A percentile compares a stretch with the other conserved stretches of the same genome.
Evolutionary conservation across 1,140 invertebrate species (phyloP).

Genomic region (Drosophila tani): DNA sequence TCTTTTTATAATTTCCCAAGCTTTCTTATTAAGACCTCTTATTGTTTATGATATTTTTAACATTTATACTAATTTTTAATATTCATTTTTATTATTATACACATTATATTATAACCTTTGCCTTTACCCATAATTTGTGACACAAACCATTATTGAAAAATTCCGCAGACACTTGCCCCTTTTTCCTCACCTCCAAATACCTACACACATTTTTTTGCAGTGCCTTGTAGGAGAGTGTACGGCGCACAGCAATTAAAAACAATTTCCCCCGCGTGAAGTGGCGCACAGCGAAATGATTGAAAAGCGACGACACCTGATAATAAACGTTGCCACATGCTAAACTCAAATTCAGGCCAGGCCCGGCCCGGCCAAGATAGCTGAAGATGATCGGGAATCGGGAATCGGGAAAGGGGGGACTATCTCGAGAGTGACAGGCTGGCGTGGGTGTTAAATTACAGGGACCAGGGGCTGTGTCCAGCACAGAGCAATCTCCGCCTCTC

Average conservation of each 20-base stretch:
- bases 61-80: no score
- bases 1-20: no score
- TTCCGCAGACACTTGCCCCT: background rate
- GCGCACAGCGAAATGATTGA: constrained; percentile 48
- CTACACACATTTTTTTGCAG: constrained; percentile 1
- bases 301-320: constrained; percentile 67
- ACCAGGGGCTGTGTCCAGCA: constrained; percentile 40
- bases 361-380: background rate
- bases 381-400: background rate
- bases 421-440: constrained; percentile 43
- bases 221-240: constrained; percentile 3
- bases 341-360: constrained; percentile 48
- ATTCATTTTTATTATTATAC: no score
- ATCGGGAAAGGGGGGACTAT: background rate
- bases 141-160: background rate
- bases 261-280: constrained; percentile 45
- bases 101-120: no score
- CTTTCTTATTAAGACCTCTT: no score
- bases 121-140: no score
- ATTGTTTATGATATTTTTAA: no score
- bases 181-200: background rate
- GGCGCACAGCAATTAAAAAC: constrained; percentile 52
- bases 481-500: constrained; percentile 39
- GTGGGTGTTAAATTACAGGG: constrained; percentile 77
- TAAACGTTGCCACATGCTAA: constrained; percentile 54